These are phyloP conservation scores for Ormyrus thymus DNA, from an alignment of 2,888 invertebrate genomes.

Conservation along the genomic window DNA sequence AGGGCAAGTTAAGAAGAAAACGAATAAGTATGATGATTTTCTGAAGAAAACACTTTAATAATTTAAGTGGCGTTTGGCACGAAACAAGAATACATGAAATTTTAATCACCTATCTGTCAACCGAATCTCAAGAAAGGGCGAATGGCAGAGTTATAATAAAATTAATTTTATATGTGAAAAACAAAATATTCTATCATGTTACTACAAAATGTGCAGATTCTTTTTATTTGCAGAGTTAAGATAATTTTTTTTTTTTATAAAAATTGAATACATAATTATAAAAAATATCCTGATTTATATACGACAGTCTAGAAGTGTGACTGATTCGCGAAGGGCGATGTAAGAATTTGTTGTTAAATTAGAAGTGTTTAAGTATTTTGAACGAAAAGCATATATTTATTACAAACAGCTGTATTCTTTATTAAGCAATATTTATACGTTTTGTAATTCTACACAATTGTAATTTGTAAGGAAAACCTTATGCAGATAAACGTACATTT, in stretches of 20 bases:
- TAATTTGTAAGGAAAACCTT: conserved; percentile 64
- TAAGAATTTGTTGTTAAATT: conserved; percentile 56
- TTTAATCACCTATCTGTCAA: conserved; percentile 32
- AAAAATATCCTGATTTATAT: conserved; percentile 32
- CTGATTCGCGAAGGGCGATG: conserved; percentile 48
- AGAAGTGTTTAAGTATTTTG: conserved; percentile 54
- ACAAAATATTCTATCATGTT: conserved; percentile 35
- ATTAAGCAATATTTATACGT: conserved; percentile 70
- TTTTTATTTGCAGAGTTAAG: conserved; percentile 25
- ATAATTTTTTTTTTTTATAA: conserved; percentile 39
- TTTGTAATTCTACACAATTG: conserved; percentile 66
- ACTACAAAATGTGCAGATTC: conserved; percentile 43
- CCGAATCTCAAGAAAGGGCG: conserved; percentile 49
- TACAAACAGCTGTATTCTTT: conserved; percentile 65
- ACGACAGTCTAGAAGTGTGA: conserved; percentile 47
- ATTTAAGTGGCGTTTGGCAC: conserved; percentile 16
- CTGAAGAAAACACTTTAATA: conserved; percentile 20
- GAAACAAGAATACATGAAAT: conserved; percentile 21
- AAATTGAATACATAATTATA: conserved; percentile 38
- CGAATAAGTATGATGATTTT: conserved; percentile 42
- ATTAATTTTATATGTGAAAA: conserved; percentile 47
- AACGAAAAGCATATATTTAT: conserved; percentile 64
- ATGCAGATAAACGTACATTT: conserved; percentile 65
- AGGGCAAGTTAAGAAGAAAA: conserved; percentile 27
- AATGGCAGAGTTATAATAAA: conserved; percentile 32